Conservation (phyloP, 2,113 vertebrate species). For the Picathartes gymnocephalus region DNA sequence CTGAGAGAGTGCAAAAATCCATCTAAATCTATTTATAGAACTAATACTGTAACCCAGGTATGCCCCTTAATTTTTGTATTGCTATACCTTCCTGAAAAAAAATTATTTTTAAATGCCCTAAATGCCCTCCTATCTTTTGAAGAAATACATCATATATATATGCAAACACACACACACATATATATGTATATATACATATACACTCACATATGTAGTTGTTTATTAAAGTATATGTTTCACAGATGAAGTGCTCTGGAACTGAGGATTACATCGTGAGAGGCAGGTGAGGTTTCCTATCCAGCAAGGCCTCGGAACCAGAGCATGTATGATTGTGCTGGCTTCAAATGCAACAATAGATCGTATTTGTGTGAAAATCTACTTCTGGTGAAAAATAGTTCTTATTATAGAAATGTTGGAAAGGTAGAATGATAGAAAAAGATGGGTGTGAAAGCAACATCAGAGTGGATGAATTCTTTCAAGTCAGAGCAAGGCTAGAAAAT, state of each 20-base stretch:
- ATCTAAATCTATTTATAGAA: background rate
- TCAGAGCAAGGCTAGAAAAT: background rate
- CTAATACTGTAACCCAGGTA: background rate
- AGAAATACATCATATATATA: background rate
- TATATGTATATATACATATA: accelerated
- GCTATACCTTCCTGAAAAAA: background rate
- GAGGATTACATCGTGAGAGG: accelerated
- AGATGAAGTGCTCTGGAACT: background rate
- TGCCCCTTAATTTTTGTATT: background rate
- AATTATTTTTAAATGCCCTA: background rate
- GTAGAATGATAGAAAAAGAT: background rate
- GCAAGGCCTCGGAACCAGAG: background rate
- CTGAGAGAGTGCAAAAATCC: background rate
- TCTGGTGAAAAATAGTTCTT: background rate
- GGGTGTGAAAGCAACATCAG: background rate
- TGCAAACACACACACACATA: accelerated
- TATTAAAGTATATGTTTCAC: background rate
- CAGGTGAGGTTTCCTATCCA: background rate
- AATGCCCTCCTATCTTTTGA: background rate
- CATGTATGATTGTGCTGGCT: background rate
- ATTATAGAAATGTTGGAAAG: background rate
- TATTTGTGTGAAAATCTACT: background rate
- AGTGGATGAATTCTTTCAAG: background rate
- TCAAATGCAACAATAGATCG: background rate
- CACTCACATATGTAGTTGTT: too few relatives aligned